phyloP scores from a whole-genome alignment of 2,113 vertebrate genomes.

The Oncorhynchus clarkii region DNA sequence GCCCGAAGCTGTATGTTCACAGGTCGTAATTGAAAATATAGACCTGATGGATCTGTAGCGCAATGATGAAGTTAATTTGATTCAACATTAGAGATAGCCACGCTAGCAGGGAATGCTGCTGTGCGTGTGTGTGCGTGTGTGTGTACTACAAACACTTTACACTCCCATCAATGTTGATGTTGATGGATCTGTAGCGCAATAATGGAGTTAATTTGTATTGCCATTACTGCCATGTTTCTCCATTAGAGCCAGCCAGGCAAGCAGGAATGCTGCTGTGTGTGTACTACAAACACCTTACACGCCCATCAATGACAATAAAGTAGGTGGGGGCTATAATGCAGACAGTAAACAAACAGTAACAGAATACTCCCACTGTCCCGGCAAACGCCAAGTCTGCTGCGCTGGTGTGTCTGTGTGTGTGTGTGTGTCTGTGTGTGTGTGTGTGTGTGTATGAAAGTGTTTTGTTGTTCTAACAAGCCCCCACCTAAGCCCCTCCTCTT shows the following conservation, averaged over 20 bases:
- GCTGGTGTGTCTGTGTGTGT: no score
- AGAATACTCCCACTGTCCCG: no score
- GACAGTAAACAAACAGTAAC: no score
- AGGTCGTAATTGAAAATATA: neutral
- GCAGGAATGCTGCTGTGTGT: neutral
- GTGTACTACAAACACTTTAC: neutral
- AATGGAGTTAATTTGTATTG: neutral
- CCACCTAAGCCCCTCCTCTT: neutral
- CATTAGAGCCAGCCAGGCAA: neutral
- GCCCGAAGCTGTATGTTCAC: neutral
- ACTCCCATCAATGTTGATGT: neutral
- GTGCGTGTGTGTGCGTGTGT: neutral
- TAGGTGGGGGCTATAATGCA: neutral
- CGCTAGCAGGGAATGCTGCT: no score
- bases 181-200: neutral
- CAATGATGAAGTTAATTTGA: neutral
- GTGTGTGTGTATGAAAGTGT: neutral
- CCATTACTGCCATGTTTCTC: no score
- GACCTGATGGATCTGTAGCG: conserved; percentile 1
- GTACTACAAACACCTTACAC: neutral
- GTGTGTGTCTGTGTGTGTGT: no score
- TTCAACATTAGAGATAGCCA: no score
- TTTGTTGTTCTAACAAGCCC: neutral
- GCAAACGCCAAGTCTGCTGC: no score
- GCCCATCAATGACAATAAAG: neutral